These are phyloP conservation scores for Spialia ferax DNA, from an alignment of 2,888 invertebrate species.

Conservation along the genomic window DNA sequence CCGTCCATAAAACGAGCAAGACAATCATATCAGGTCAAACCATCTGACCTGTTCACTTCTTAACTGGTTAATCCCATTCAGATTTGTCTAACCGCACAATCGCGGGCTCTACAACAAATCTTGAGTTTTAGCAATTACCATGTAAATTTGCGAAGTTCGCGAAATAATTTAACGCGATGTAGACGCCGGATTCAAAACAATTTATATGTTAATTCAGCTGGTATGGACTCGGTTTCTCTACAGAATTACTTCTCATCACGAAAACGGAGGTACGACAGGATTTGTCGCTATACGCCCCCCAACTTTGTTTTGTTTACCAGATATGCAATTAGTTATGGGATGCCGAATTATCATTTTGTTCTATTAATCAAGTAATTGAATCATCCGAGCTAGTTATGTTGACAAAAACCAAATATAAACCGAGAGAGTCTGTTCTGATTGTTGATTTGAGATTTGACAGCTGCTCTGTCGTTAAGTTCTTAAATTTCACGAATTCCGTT, in stretches of 20 bases:
- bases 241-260: conserved; percentile 53
- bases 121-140: conserved; percentile 86
- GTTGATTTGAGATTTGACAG: not conserved
- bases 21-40: conserved; percentile 47
- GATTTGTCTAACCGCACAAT: conserved; percentile 79
- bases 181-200: conserved; percentile 84
- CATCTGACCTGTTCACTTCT: conserved; percentile 63
- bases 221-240: conserved; percentile 70
- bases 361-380: conserved; percentile 7
- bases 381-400: not conserved
- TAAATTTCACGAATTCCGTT: no score
- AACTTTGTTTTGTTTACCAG: conserved; percentile 37
- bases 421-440: not conserved
- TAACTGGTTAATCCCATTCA: conserved; percentile 70
- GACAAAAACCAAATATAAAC: not conserved
- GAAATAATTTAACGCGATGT: conserved; percentile 84
- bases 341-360: conserved; percentile 25
- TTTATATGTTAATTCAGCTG: conserved; percentile 84
- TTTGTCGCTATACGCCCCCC: conserved; percentile 34
- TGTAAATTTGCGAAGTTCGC: conserved; percentile 85
- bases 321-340: conserved; percentile 31
- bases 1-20: conserved; percentile 24
- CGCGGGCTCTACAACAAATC: conserved; percentile 82
- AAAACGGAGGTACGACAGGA: conserved; percentile 33
- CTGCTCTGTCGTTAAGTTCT: not conserved